Percentiles rank a stretch among this genome's conserved stretches.
These are phyloP conservation scores for Mobula hypostoma DNA, from an alignment of 2,113 vertebrate genomes.

Conservation along the genomic window DNA sequence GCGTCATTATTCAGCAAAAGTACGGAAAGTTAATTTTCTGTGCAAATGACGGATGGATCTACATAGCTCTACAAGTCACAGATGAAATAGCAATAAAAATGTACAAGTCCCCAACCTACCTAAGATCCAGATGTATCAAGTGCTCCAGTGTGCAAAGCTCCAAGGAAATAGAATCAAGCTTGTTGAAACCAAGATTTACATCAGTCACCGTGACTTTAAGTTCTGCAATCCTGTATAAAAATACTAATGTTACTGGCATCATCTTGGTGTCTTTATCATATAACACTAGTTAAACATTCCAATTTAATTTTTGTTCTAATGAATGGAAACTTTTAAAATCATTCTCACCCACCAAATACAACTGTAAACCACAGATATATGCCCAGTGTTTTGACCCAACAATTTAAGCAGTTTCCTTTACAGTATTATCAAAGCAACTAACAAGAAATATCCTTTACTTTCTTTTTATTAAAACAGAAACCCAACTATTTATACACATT, in stretches of 20 bases:
- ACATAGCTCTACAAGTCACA: background rate
- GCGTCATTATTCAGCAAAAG: background rate
- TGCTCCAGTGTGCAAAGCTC: slow-evolving; percentile 69
- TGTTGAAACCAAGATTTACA: slow-evolving; percentile 82
- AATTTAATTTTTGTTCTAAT: background rate
- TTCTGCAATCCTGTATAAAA: slow-evolving; percentile 66
- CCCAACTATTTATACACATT: background rate
- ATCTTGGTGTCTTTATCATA: background rate
- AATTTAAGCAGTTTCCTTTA: background rate
- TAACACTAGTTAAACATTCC: background rate
- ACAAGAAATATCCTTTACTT: background rate
- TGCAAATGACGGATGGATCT: background rate
- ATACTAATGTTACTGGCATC: background rate
- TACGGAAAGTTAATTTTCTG: background rate
- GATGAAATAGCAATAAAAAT: background rate
- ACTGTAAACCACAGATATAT: background rate
- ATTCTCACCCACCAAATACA: background rate
- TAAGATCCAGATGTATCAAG: slow-evolving; percentile 77
- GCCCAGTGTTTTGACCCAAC: background rate
- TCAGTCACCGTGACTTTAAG: slow-evolving; percentile 69
- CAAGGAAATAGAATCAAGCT: slow-evolving; percentile 60
- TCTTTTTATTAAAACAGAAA: slow-evolving; percentile 12
- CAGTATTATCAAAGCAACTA: background rate
- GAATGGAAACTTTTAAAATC: background rate
- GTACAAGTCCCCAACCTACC: slow-evolving; percentile 55